Evolutionary conservation across 2,113 vertebrate species (phyloP), one percentile per base, ranked within the genome.

Genomic region (Heterotis niloticus): DNA sequence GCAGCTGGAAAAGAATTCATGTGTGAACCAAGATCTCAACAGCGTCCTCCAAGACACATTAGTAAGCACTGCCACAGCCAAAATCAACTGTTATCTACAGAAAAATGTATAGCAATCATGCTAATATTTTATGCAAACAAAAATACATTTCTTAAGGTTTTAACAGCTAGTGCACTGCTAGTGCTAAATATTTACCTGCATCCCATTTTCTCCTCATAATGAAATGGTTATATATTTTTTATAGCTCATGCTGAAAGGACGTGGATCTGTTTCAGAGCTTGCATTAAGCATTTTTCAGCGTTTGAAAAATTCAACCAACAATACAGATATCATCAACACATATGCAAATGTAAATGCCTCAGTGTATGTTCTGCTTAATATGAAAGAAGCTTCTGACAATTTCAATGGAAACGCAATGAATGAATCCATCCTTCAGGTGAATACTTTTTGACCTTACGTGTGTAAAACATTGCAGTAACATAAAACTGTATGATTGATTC

Each of bases 171-270:
- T 44, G 7, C 34, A 44, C 3, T 44, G 14, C 24, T 1, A 34
- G 24, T 0, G 10, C 10, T 60, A 64, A 64, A 29, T 0, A 64
- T 62, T 62, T 44, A 44, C 34, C 34, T 44, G 34, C 34, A 44
- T 7, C 34, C 34, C 7, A 7, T 44, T 44, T 44, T 44, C 34
- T 44, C 34, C 34, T 44, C 7, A 60, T 66, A 12, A 75, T 60
- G 44, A 16, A 69, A 69, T 68, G n/a, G 24, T 14, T 78, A 24
- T 28, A 60, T 52, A 71, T 20, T 71, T 77, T 16, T 77, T 81
- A 1, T 87, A 92, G 92, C 72, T 67, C 5, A 24, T 83, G 29
- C n/a, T 79, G 65, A 87, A 9, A 79, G 92, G 92, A 82, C 80
- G 79, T n/a, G 92, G 91, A 12, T 0, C 0, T 0, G 0, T 86